These are phyloP conservation scores for Steatocranus sp. DNA, from an alignment of 2,797 vertebrate species.

Conservation along the genomic window DNA sequence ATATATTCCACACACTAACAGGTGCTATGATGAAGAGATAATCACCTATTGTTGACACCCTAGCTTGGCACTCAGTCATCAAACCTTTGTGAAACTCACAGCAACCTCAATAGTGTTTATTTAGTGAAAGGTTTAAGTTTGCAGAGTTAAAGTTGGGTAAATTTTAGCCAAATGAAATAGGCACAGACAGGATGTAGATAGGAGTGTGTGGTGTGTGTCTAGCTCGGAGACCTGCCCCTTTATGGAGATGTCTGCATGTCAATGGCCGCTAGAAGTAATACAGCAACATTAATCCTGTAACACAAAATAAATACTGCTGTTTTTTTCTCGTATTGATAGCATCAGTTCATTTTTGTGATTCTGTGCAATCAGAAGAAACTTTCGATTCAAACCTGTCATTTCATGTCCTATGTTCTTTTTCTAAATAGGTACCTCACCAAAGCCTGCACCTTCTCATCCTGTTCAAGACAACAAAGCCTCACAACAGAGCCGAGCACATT, in stretches of 20 bases:
- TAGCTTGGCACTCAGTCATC: background rate
- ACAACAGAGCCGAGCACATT: slow-evolving; percentile 50
- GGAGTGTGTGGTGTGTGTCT: background rate
- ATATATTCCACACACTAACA: background rate
- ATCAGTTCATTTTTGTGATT: background rate
- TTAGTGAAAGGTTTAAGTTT: background rate
- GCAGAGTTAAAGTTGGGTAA: background rate
- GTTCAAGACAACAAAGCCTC: slow-evolving; percentile 69
- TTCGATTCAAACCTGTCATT: slow-evolving; percentile 30
- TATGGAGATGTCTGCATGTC: background rate
- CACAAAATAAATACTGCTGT: background rate
- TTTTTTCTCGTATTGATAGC: background rate
- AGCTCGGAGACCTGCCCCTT: background rate
- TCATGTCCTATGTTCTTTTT: background rate
- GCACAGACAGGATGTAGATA: background rate
- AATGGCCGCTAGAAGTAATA: background rate
- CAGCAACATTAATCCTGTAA: background rate
- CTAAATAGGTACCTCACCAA: slow-evolving; percentile 32
- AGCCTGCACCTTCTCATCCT: slow-evolving; percentile 42
- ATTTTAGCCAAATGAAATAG: background rate
- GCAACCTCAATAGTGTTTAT: background rate
- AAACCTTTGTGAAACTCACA: background rate
- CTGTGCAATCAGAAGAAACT: background rate
- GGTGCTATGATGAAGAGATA: background rate
- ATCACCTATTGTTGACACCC: background rate